Conservation (phyloP, 2,888 invertebrate genomes). For the Glyphotaelius pellucidus region DNA sequence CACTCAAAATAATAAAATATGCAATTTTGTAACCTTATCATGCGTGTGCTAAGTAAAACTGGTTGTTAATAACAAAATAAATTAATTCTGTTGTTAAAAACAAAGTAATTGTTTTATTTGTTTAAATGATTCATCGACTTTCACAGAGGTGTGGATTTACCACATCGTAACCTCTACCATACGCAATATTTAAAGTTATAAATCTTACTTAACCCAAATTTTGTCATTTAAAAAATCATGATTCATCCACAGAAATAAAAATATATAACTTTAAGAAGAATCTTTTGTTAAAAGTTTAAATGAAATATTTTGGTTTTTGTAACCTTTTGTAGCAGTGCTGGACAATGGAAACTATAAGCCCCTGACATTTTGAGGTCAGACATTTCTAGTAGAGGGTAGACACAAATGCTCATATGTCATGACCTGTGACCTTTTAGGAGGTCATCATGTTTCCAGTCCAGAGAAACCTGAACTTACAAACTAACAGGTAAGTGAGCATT, state of each 20-base stretch:
- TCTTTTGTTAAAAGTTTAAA: background rate
- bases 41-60: no score
- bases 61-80: no score
- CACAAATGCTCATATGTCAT: background rate
- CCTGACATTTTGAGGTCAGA: constrained; percentile 18
- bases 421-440: constrained; percentile 16
- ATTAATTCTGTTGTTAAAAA: no score
- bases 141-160: no score
- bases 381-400: background rate
- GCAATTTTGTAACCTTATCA: no score
- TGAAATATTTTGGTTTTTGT: background rate
- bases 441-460: background rate
- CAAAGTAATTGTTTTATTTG: no score
- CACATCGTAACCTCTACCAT: no score
- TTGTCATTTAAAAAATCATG: no score
- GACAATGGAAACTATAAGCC: constrained; percentile 13
- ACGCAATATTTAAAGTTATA: no score
- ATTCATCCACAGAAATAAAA: background rate
- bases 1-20: no score
- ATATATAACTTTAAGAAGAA: background rate
- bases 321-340: background rate
- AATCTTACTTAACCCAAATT: no score
- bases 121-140: no score
- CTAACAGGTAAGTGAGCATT: background rate
- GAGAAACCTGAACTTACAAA: background rate